phyloP scores from a whole-genome alignment of 2,113 vertebrate species.

The Dendrocopos noguchii region DNA sequence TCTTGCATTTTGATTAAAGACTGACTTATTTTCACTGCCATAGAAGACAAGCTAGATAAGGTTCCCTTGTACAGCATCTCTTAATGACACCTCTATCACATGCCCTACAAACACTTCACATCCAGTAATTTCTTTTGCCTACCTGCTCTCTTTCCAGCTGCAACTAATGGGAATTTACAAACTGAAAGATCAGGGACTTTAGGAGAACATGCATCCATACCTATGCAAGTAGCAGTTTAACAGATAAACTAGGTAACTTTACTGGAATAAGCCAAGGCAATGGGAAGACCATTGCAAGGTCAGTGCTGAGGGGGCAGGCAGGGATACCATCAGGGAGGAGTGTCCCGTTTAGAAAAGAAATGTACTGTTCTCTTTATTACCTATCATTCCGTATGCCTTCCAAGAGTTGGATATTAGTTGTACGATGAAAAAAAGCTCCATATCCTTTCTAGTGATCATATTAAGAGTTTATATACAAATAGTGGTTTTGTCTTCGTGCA shows the following conservation, averaged over 20 bases:
- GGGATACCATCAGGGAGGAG: neutral
- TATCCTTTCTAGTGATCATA: neutral
- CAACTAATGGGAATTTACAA: neutral
- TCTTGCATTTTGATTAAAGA: neutral
- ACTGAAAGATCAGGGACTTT: neutral
- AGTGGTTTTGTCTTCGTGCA: neutral
- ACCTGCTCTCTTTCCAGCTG: neutral
- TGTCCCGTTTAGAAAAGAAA: neutral
- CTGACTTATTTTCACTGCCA: neutral
- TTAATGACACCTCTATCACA: neutral
- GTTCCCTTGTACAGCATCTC: neutral
- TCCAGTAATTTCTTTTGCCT: neutral
- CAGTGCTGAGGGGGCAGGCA: neutral
- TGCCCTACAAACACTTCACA: neutral
- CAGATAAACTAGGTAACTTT: neutral
- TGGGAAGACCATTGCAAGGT: fast-evolving
- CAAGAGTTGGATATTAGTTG: neutral
- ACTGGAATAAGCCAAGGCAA: neutral
- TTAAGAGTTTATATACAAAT: neutral
- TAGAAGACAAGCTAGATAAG: neutral
- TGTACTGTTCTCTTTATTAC: neutral
- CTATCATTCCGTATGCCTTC: neutral
- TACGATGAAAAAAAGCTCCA: neutral
- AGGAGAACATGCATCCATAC: neutral
- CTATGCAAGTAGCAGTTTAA: too few relatives aligned